Conservation (phyloP, 2,888 invertebrate species). For the Criorhina ranunculi region DNA sequence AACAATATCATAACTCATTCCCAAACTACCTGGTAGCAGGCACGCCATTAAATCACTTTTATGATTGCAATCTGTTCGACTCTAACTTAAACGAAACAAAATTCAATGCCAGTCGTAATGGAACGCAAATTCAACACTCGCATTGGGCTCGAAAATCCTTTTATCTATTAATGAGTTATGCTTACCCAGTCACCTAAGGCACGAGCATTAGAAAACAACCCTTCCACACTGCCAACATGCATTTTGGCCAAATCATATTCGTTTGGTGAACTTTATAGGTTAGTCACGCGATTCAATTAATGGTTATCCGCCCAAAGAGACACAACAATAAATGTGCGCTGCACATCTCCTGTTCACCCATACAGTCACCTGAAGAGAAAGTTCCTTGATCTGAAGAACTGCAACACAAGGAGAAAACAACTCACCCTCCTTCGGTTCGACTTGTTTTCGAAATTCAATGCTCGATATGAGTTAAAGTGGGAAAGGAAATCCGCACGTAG, state of each 20-base stretch:
- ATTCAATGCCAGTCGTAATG: not conserved
- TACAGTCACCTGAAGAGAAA: not conserved
- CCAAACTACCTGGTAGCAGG: too few species aligned
- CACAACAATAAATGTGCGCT: slow-evolving; percentile 16
- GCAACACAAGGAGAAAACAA: slow-evolving; percentile 12
- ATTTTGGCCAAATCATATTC: slow-evolving; percentile 20
- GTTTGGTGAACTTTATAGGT: slow-evolving; percentile 11
- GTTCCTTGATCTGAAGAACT: slow-evolving; percentile 1
- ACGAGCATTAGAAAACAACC: not conserved
- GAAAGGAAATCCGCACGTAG: slow-evolving; percentile 39
- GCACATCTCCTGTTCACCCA: slow-evolving; percentile 15
- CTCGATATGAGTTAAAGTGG: slow-evolving; percentile 37
- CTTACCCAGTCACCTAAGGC: slow-evolving; percentile 10
- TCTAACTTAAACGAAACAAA: too few species aligned
- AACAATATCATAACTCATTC: too few species aligned
- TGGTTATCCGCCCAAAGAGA: slow-evolving; percentile 23
- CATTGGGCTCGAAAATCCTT: slow-evolving; percentile 19
- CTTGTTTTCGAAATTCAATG: slow-evolving; percentile 27
- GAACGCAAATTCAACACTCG: not conserved
- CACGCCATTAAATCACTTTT: not conserved
- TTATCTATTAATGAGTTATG: slow-evolving; percentile 40
- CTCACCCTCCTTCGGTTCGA: not conserved
- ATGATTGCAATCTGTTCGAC: too few species aligned
- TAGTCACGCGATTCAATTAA: slow-evolving; percentile 45
- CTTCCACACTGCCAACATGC: slow-evolving; percentile 1